Evolutionary conservation across 2,888 invertebrate species (phyloP).

Genomic region (Hemistola chrysoprasaria): DNA sequence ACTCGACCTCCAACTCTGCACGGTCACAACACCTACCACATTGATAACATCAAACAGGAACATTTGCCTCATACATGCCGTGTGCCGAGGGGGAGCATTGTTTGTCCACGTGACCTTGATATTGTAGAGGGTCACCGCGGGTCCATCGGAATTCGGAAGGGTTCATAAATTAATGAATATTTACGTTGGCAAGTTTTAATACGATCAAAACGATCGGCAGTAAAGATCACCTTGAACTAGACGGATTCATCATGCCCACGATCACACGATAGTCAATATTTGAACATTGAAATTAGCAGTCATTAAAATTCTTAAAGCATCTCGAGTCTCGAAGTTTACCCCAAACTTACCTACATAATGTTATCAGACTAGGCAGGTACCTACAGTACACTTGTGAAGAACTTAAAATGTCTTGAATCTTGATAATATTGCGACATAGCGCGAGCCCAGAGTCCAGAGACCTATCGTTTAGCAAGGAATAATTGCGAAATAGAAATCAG

Average conservation of each 20-base stretch:
- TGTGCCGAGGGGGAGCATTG: constrained; percentile 19
- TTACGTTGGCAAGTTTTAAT: too few relatives aligned
- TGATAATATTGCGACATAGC: constrained; percentile 12
- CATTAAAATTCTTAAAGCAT: constrained; percentile 15
- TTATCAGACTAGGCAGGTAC: too few relatives aligned
- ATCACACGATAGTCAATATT: too few relatives aligned
- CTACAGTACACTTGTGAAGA: constrained; percentile 7
- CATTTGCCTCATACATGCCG: constrained; percentile 10
- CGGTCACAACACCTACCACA: constrained; percentile 6
- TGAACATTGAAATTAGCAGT: too few relatives aligned
- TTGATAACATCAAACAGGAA: constrained; percentile 9
- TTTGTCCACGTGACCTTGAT: constrained; percentile 13
- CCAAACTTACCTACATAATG: background rate
- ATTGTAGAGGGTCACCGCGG: constrained; percentile 3
- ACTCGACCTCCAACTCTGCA: constrained; percentile 31
- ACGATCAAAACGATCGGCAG: too few relatives aligned
- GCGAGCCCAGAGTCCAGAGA: constrained; percentile 6
- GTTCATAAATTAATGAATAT: background rate
- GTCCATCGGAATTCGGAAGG: constrained; percentile 1
- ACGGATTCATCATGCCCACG: background rate
- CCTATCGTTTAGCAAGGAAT: constrained; percentile 16
- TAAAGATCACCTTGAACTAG: constrained; percentile 6
- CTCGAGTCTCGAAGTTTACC: constrained; percentile 10
- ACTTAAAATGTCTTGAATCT: constrained; percentile 14
- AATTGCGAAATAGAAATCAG: constrained; percentile 16